Percentiles rank a stretch among this genome's conserved stretches.
phyloP scores from a whole-genome alignment of 2,113 vertebrate species.

The Phylloscopus trochiloides region DNA sequence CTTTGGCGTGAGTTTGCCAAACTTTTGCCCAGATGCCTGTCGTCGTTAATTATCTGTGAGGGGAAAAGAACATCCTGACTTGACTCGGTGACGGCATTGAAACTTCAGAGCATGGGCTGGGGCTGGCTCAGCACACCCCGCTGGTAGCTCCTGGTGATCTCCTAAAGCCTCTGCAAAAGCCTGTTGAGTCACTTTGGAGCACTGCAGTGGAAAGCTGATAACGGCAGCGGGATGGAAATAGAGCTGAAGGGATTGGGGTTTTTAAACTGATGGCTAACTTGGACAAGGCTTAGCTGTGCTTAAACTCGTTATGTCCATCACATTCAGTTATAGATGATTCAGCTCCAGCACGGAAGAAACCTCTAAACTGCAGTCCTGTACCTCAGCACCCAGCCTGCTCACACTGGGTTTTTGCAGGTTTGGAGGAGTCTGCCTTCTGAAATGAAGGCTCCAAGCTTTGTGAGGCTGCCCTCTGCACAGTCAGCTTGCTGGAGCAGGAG shows the following conservation, averaged over 20 bases:
- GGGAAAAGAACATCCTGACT: background rate
- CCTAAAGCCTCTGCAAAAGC: slow-evolving; percentile 20
- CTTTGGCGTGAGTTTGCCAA: background rate
- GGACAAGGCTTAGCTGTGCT: slow-evolving; percentile 39
- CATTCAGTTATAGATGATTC: background rate
- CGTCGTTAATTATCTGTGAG: background rate
- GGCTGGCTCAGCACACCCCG: background rate
- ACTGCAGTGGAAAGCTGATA: slow-evolving; percentile 40
- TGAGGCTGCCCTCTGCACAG: rapidly evolving
- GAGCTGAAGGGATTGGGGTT: slow-evolving; percentile 35
- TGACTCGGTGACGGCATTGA: rapidly evolving
- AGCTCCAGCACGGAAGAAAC: background rate
- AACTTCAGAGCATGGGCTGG: background rate
- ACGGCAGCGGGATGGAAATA: background rate
- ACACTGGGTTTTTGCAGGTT: rapidly evolving
- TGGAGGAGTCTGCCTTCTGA: background rate
- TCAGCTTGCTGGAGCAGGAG: background rate
- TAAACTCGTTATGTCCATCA: slow-evolving; percentile 38
- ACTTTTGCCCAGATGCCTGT: background rate
- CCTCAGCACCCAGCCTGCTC: background rate
- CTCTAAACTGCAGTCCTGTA: background rate
- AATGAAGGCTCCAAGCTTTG: rapidly evolving
- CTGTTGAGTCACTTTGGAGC: slow-evolving; percentile 25
- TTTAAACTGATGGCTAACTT: slow-evolving; percentile 46
- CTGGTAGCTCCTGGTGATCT: background rate